Evolutionary conservation across 2,113 vertebrate genomes (phyloP), one percentile per base, ranked within the genome.

Genomic region (Hymenochirus boettgeri): DNA sequence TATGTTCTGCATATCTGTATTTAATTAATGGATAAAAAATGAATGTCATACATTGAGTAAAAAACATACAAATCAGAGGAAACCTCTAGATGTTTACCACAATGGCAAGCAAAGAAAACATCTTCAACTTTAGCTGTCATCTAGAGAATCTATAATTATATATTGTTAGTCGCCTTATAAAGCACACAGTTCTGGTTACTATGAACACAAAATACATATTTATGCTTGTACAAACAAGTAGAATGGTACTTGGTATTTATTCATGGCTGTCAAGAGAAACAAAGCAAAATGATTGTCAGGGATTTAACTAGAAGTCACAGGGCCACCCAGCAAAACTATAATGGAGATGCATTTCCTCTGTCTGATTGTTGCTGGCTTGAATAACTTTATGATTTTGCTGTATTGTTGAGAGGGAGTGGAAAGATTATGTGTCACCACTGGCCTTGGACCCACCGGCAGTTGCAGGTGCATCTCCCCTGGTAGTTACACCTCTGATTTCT

Each of bases 251-350:
- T 45, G 19, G n/a, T 64, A 35, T 64, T 55, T 54, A 55, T 12
- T 64, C 61, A 64, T 26, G n/a, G n/a, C n/a, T n/a, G n/a, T 64
- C 55, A 45, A 13, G 53, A 54, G 46, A 35, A 64, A 64, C 61
- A 64, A 64, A 64, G 35, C 15, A 31, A 35, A 31, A 31, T 31
- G 5, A 6, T 31, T 10, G n/a, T n/a, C n/a, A n/a, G n/a, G n/a
- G n/a, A n/a, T n/a, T n/a, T n/a, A n/a, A n/a, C n/a, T n/a, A n/a
- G n/a, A n/a, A n/a, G n/a, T n/a, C n/a, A n/a, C n/a, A n/a, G n/a
- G n/a, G n/a, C n/a, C n/a, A n/a, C n/a, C n/a, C n/a, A n/a, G n/a
- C n/a, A n/a, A n/a, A n/a, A n/a, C n/a, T n/a, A n/a, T n/a, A n/a
- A n/a, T n/a, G n/a, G n/a, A n/a, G n/a, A n/a, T n/a, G n/a, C n/a